Evolutionary conservation across 2,888 invertebrate species (phyloP).

Genomic region (Bruchidius siliquastri): DNA sequence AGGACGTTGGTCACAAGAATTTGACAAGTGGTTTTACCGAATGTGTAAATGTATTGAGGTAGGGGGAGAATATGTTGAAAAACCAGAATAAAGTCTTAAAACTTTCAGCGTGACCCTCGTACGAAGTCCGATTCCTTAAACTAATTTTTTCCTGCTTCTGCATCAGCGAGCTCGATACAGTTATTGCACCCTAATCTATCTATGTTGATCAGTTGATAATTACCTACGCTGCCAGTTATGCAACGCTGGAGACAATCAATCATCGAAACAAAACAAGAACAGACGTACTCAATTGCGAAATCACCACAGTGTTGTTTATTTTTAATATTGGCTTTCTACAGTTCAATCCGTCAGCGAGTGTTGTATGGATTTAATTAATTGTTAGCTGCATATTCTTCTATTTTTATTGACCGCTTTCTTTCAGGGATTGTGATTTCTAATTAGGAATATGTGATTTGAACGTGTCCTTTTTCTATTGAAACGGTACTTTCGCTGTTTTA

Average conservation of each 20-base stretch:
- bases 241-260: background rate
- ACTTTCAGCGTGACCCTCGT: too few relatives aligned
- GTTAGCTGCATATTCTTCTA: background rate
- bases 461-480: too few relatives aligned
- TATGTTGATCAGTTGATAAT: background rate
- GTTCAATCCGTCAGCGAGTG: background rate
- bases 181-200: background rate
- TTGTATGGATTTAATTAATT: background rate
- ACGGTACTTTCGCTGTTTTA: too few relatives aligned
- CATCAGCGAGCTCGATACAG: background rate
- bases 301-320: background rate
- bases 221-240: background rate
- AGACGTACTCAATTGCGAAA: background rate
- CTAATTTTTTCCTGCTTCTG: background rate
- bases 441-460: too few relatives aligned
- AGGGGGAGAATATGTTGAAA: too few relatives aligned
- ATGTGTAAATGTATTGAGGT: too few relatives aligned
- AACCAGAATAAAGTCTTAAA: too few relatives aligned
- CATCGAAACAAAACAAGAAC: background rate
- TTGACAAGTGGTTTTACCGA: too few relatives aligned
- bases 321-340: background rate
- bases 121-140: too few relatives aligned
- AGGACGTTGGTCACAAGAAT: too few relatives aligned
- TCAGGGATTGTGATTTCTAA: background rate
- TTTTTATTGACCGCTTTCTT: background rate